Evolutionary conservation across 2,113 vertebrate species (phyloP).

Genomic region (Oxygymnocypris stewartii): DNA sequence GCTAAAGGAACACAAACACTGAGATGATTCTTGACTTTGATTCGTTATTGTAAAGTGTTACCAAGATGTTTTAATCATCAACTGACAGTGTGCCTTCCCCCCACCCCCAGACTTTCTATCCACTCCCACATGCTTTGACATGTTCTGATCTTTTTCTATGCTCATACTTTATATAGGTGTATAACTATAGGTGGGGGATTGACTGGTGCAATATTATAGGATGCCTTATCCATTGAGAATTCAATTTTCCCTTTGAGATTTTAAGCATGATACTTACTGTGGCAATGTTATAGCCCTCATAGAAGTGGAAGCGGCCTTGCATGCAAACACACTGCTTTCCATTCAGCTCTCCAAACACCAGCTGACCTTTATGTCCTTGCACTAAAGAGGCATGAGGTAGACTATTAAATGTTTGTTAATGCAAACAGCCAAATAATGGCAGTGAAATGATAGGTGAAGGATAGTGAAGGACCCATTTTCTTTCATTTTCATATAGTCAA

Average conservation of each 20-base stretch:
- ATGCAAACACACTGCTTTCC: conserved; percentile 76
- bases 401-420: not conserved
- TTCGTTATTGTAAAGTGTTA: not conserved
- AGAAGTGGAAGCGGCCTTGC: conserved; percentile 80
- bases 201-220: not conserved
- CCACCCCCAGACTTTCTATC: not conserved
- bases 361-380: conserved; percentile 70
- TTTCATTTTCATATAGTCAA: not conserved
- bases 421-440: not conserved
- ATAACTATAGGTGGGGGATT: not conserved
- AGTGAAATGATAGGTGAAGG: not conserved
- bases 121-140: not conserved
- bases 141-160: not conserved
- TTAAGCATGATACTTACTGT: conserved; percentile 62
- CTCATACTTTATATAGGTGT: not conserved
- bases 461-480: too few species aligned
- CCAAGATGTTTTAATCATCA: not conserved
- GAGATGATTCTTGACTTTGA: conserved; percentile 1
- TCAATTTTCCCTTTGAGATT: not conserved
- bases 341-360: conserved; percentile 75
- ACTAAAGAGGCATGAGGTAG: conserved; percentile 59
- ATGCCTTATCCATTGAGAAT: not conserved
- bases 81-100: not conserved
- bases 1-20: not conserved
- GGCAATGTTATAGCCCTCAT: conserved; percentile 74